Evolutionary conservation across 2,113 vertebrate species (phyloP).

Genomic region (Tretioscincus oriximinensis): DNA sequence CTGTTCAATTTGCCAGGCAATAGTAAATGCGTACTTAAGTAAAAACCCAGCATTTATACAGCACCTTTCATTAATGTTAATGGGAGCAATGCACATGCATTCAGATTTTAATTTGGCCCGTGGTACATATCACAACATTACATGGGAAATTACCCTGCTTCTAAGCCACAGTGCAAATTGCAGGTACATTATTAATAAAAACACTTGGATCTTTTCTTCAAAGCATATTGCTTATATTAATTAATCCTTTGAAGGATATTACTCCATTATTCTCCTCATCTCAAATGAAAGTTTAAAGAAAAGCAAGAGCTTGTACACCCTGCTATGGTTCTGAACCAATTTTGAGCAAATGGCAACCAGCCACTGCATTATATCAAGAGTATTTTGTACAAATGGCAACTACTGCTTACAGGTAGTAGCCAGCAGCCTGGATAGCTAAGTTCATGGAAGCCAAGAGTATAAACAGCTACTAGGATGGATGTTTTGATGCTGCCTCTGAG

Average conservation of each 20-base stretch:
- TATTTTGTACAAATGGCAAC: background rate
- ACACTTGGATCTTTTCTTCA: constrained; percentile 69
- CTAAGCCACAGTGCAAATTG: constrained; percentile 65
- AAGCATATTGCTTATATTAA: constrained; percentile 64
- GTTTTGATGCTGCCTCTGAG: too few species aligned
- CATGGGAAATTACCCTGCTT: constrained; percentile 68
- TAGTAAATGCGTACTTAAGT: constrained; percentile 37
- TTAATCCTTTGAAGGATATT: constrained; percentile 61
- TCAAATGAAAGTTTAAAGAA: constrained; percentile 45
- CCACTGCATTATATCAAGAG: background rate
- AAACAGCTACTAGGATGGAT: too few species aligned
- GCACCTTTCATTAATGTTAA: constrained; percentile 51
- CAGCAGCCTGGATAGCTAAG: too few species aligned
- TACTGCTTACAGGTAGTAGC: too few species aligned
- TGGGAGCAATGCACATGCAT: constrained; percentile 47
- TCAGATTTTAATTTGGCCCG: constrained; percentile 58
- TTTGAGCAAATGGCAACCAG: background rate
- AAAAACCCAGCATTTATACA: constrained; percentile 42
- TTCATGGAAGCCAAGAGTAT: too few species aligned
- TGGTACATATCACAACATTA: constrained; percentile 59
- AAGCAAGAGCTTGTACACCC: background rate
- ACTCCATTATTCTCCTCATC: constrained; percentile 48
- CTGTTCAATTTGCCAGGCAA: constrained; percentile 40
- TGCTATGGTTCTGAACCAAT: too few species aligned
- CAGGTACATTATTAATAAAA: constrained; percentile 70